Evolutionary conservation across 1,140 invertebrate genomes (phyloP).

Genomic region (Sycobia sp.): DNA sequence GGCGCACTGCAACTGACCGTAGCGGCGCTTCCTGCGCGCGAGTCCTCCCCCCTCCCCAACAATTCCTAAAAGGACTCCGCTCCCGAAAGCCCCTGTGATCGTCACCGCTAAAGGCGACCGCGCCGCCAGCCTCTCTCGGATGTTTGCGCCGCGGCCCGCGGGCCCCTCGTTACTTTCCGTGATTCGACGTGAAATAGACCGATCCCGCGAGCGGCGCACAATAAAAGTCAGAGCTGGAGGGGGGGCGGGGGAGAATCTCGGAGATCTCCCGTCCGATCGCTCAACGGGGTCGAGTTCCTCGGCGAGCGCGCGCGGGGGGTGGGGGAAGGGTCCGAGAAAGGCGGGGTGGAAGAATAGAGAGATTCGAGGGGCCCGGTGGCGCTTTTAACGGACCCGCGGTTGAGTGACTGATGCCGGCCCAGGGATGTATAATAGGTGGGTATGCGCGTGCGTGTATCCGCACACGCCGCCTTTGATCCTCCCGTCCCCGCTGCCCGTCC

Average conservation of each 20-base stretch:
- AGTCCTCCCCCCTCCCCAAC: too few species aligned
- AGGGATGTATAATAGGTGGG: too few species aligned
- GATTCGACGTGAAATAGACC: slow-evolving; percentile 31
- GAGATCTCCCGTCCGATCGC: slow-evolving; percentile 13
- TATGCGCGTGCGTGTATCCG: not conserved
- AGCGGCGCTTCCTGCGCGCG: too few species aligned
- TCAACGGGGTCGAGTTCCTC: not conserved
- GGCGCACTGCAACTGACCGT: too few species aligned
- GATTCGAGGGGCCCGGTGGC: slow-evolving; percentile 4
- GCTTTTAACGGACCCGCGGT: too few species aligned
- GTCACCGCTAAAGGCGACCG: too few species aligned
- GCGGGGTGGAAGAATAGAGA: slow-evolving; percentile 24
- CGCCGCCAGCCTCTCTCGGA: too few species aligned
- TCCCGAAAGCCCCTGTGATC: too few species aligned
- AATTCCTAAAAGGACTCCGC: too few species aligned
- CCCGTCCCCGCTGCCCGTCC: not conserved
- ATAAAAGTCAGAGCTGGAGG: slow-evolving; percentile 27
- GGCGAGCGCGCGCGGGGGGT: not conserved
- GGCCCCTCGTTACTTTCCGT: slow-evolving; percentile 15
- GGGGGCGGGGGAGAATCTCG: not conserved
- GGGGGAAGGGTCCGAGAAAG: slow-evolving; percentile 16
- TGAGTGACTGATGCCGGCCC: slow-evolving; percentile 1
- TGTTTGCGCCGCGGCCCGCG: not conserved
- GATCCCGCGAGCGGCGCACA: not conserved
- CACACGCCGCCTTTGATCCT: slow-evolving; percentile 20